These are phyloP conservation scores for Epizoanthus illoricatus DNA, from an alignment of 92 coral and sea anemone species.

Conservation along the genomic window DNA sequence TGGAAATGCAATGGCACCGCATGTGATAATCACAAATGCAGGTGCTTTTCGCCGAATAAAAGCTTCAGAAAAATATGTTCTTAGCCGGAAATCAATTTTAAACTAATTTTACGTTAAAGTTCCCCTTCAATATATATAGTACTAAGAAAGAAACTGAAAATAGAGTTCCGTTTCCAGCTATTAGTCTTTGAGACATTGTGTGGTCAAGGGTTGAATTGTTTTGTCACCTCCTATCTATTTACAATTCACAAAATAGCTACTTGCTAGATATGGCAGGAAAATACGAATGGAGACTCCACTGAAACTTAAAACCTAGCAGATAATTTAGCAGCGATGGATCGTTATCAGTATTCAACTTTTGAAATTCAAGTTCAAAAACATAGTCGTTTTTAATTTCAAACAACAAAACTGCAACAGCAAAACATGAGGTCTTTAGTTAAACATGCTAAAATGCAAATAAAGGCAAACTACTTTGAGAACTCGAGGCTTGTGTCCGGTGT, in stretches of 20 bases:
- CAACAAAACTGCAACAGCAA: not conserved
- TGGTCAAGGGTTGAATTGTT: not conserved
- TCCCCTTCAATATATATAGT: not conserved
- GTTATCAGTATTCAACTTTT: not conserved
- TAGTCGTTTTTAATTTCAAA: not conserved
- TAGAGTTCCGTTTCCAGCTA: not conserved
- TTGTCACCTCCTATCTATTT: not conserved
- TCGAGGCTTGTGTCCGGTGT: not conserved
- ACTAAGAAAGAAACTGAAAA: not conserved
- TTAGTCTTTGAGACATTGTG: not conserved
- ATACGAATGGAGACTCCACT: not conserved
- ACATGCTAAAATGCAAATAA: conserved; percentile 15
- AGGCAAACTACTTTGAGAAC: not conserved
- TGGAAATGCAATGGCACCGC: not conserved
- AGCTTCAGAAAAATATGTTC: not conserved
- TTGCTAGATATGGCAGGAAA: not conserved
- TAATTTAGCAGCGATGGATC: not conserved
- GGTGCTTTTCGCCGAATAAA: not conserved
- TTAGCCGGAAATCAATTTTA: not conserved
- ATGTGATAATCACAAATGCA: not conserved
- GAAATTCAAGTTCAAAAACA: not conserved
- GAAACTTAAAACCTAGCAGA: not conserved
- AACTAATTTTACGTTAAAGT: not conserved
- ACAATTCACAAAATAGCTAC: not conserved
- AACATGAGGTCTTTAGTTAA: not conserved